Percentiles rank a stretch among this genome's conserved stretches.
Conservation (phyloP, 2,888 invertebrate species). For the Erebia epiphron region DNA sequence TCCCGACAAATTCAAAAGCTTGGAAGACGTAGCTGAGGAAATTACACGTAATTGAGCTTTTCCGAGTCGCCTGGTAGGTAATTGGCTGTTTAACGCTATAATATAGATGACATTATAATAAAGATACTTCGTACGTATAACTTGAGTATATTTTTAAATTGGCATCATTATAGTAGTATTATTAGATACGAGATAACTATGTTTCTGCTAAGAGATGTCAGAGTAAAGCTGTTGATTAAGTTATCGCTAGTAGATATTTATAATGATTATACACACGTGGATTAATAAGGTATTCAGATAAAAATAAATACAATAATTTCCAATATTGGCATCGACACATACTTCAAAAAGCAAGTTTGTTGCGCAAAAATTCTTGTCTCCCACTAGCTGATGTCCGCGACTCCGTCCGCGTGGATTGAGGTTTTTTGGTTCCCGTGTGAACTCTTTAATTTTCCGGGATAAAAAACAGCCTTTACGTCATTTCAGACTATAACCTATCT, state of each 20-base stretch:
- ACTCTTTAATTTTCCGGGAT: too few relatives aligned
- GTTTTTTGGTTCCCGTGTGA: too few relatives aligned
- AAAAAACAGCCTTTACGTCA: too few relatives aligned
- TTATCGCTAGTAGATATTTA: neutral
- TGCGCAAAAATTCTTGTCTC: too few relatives aligned
- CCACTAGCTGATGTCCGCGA: too few relatives aligned
- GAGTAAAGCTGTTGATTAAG: neutral
- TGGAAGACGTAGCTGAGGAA: slow-evolving; percentile 43
- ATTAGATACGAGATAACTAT: neutral
- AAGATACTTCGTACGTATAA: slow-evolving; percentile 19
- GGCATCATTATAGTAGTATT: slow-evolving; percentile 17
- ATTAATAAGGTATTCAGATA: too few relatives aligned
- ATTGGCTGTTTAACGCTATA: slow-evolving; percentile 34
- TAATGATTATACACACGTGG: neutral
- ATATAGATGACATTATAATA: slow-evolving; percentile 33
- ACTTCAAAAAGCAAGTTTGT: too few relatives aligned
- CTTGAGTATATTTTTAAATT: slow-evolving; percentile 22
- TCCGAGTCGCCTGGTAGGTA: slow-evolving; percentile 46
- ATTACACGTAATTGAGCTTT: slow-evolving; percentile 60
- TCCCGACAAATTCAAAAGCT: slow-evolving; percentile 7
- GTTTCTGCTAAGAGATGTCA: neutral
- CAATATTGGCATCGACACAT: too few relatives aligned
- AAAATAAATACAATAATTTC: too few relatives aligned
- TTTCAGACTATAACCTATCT: too few relatives aligned
- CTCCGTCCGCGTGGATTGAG: too few relatives aligned